Evolutionary conservation across 1,140 invertebrate species (phyloP), one percentile per base, ranked within the genome.

Genomic region (Phenacoccus solenopsis): DNA sequence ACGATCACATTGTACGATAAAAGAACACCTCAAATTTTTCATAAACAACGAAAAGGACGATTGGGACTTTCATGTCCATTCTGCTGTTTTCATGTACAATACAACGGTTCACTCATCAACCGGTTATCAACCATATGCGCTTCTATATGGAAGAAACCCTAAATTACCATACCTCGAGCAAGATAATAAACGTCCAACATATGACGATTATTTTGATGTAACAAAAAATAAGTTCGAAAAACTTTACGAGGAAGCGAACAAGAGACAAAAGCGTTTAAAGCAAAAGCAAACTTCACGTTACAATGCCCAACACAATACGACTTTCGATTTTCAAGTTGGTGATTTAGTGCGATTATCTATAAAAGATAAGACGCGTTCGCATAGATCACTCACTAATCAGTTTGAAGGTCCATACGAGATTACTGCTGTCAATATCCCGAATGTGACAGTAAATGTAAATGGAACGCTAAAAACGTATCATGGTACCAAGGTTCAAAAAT

Each of bases 1-100:
- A 71, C 28, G 71, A 56, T 61, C 27, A 5, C 67, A 73, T 72
- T 24, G 20, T 1, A 61, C 56, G 5, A 28, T 73, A 1, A 32
- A 28, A 13, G 57, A 70, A 20, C 64, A 72, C 28, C 27, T 73
- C 12, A 12, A 67, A 56, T 30, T 71, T 22, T 75, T 70, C 67
- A 38, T 72, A 10, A 49, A 72, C 22, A 21, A 56, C 21, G 70
- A 74, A 13, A 72, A 75, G n/a, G 38, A 20, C 1, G 68, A 76
- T 67, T 78, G 76, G 77, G 75, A 76, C 28, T 16, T 70, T 16
- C 69, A 49, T 7, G 13, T 76, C 1, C 69, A 69, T 10, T 69
- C 35, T 28, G 74, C 74, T 1, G 67, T 64, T 3, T 64, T 68
- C 30, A 28, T 64, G 3, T 70, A 70, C 28, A 72, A 72, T 38